Base-by-base conservation (phyloP, 2,888 invertebrate species). In the Dryomyza anilis region DNA sequence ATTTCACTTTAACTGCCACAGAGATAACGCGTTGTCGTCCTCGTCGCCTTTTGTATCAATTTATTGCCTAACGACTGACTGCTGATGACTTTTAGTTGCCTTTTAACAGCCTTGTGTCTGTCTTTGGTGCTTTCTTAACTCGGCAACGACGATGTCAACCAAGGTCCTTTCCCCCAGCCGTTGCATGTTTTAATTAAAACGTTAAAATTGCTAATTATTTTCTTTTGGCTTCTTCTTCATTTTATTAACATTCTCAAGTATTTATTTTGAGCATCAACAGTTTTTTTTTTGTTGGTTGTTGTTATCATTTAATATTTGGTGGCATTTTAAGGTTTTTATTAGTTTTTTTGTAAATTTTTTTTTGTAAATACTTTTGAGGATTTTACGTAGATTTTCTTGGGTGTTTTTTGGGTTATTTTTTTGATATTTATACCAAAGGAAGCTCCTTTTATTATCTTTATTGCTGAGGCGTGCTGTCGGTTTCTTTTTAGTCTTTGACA, bases 31-130 rank as follows among this genome's bases (percentile, higher is more conserved):
- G 61, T 60, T 64, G 67, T 65, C 62, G 39, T n/a, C n/a, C n/a
- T n/a, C n/a, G n/a, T 58, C 58, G 64, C 48, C 50, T 50, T 67
- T 69, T 76, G 77, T 73, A 67, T 74, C 75, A 75, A 73, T 79
- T 78, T 78, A 79, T 78, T 78, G 78, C 79, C 76, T 78, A 79
- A 78, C 79, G 78, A 78, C 79, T 76, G 76, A 60, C 66, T 67
- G 66, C 60, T 58, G 61, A 64, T 71, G 67, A 4, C 45, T 56
- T 48, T 27, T 43, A 23, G 27, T 14, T 45, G 27, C 39, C 29
- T 45, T 14, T 27, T 30, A 46, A 33, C 19, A 29, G 5, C 25
- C n/a, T 19, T 33, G 55, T 46, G n/a, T 14, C 16, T 43, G 16
- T 45, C n/a, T 33, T 7, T 29, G 14, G 48, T 43, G n/a, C 59